A percentile compares a stretch with the other conserved stretches of the same genome.
phyloP scores from a whole-genome alignment of 37 sponge, comb jelly and placozoan genomes.

The Cladorhizidae sp. region DNA sequence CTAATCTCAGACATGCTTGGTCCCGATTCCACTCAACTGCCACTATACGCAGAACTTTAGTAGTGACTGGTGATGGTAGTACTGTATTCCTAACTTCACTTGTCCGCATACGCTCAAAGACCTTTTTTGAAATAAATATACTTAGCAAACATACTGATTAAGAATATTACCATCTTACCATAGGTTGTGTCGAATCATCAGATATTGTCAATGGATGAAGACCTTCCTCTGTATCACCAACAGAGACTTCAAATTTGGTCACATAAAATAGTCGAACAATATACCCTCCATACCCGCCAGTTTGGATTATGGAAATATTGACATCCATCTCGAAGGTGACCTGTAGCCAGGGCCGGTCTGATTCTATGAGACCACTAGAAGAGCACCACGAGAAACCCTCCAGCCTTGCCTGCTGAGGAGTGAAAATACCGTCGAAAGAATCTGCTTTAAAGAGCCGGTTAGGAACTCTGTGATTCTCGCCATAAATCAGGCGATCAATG shows the following conservation, averaged over 20 bases:
- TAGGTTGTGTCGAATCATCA: background rate
- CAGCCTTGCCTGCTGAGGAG: slow-evolving; percentile 16
- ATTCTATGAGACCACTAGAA: background rate
- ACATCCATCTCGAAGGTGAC: slow-evolving; percentile 31
- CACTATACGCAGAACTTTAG: slow-evolving; percentile 18
- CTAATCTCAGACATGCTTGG: slow-evolving; percentile 17
- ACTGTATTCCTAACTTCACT: background rate
- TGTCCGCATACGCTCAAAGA: background rate
- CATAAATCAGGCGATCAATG: slow-evolving; percentile 8
- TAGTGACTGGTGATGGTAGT: slow-evolving; percentile 13
- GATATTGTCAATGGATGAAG: background rate
- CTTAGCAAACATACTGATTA: too few species aligned
- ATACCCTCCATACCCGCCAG: slow-evolving; percentile 7
- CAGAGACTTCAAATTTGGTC: background rate
- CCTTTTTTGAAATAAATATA: background rate
- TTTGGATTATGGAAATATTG: background rate
- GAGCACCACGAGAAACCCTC: slow-evolving; percentile 30
- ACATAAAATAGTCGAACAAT: background rate
- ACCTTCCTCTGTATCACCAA: background rate
- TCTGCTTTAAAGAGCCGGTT: slow-evolving; percentile 3
- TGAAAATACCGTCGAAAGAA: background rate
- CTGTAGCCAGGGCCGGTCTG: slow-evolving; percentile 10
- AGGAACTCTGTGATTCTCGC: slow-evolving; percentile 7
- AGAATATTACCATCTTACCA: too few species aligned
- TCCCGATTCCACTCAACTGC: background rate